These are phyloP conservation scores for Leuciscus waleckii DNA, from an alignment of 2,797 vertebrate genomes.

Conservation along the genomic window DNA sequence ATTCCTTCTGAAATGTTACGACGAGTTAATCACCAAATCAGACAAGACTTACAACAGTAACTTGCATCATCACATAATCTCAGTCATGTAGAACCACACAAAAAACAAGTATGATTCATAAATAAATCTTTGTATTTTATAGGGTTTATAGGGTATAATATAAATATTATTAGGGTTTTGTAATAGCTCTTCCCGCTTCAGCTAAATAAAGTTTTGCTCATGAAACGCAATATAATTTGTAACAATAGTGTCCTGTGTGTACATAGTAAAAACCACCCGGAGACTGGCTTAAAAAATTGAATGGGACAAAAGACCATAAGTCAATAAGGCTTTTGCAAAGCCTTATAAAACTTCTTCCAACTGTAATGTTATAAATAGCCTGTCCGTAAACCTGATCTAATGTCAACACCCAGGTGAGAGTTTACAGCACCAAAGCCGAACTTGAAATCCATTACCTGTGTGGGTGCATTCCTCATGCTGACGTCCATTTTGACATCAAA, in stretches of 20 bases:
- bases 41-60: not conserved
- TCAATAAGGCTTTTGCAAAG: constrained; percentile 20
- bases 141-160: too few relatives aligned
- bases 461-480: constrained; percentile 68
- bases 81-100: not conserved
- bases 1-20: not conserved
- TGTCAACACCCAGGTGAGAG: constrained; percentile 44
- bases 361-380: constrained; percentile 30
- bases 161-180: not conserved
- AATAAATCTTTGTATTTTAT: not conserved
- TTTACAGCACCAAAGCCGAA: constrained; percentile 17
- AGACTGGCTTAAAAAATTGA: not conserved
- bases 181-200: not conserved
- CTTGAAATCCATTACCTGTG: constrained; percentile 55
- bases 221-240: not conserved
- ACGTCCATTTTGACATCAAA: constrained; percentile 60
- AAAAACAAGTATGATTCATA: not conserved
- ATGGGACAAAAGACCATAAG: not conserved
- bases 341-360: constrained; percentile 4
- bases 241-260: constrained; percentile 1
- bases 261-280: not conserved
- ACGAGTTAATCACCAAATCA: not conserved
- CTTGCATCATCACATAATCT: not conserved
- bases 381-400: constrained; percentile 16
- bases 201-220: not conserved